Evolutionary conservation across 2,797 vertebrate species (phyloP).

Genomic region (Periophthalmus magnuspinnatus): DNA sequence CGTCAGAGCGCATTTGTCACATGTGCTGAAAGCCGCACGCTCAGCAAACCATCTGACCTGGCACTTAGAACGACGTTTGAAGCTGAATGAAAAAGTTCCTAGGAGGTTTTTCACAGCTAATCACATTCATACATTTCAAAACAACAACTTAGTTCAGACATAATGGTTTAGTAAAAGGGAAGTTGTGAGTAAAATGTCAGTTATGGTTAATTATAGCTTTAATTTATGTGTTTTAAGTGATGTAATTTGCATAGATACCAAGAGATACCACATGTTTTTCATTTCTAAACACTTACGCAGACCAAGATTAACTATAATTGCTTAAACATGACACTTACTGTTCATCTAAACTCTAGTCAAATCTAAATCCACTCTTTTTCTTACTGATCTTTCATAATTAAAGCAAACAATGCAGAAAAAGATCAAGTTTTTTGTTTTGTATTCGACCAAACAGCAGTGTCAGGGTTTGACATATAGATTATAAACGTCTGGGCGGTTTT

Average conservation of each 20-base stretch:
- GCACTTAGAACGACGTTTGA: conserved; percentile 5
- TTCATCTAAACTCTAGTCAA: neutral
- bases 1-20: conserved; percentile 48
- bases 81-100: neutral
- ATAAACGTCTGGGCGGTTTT: conserved; percentile 10
- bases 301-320: neutral
- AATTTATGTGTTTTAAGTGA: neutral
- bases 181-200: neutral
- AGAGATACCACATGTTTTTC: neutral
- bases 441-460: too few relatives aligned
- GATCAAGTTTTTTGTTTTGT: too few relatives aligned
- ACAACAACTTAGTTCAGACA: neutral
- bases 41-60: conserved; percentile 24
- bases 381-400: conserved; percentile 7
- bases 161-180: neutral
- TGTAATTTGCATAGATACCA: neutral
- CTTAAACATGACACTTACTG: neutral
- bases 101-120: neutral
- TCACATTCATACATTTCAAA: neutral
- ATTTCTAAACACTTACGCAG: neutral
- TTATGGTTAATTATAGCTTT: conserved; percentile 1
- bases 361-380: neutral
- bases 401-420: neutral
- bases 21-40: conserved; percentile 12
- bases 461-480: neutral